Conservation (phyloP, 2,797 vertebrate species). For the Rachycentron canadum region DNA sequence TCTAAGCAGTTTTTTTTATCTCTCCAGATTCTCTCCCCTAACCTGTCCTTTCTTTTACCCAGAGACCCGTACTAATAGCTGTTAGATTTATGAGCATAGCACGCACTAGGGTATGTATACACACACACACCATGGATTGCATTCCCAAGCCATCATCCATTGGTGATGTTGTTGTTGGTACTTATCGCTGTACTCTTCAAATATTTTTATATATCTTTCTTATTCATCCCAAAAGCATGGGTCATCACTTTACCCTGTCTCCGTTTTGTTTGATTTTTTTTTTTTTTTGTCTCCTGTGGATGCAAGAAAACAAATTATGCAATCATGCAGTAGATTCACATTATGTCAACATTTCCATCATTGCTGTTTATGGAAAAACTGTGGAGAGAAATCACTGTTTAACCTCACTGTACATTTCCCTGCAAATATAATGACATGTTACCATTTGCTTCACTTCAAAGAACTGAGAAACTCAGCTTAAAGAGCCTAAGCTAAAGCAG, state of each 20-base stretch:
- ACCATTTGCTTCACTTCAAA: neutral
- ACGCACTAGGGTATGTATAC: slow-evolving; percentile 94
- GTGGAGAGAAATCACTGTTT: neutral
- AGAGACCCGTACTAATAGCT: slow-evolving; percentile 97
- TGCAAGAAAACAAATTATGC: slow-evolving; percentile 25
- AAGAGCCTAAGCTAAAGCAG: neutral
- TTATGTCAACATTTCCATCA: slow-evolving; percentile 6
- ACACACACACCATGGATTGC: slow-evolving; percentile 42
- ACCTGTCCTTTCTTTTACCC: slow-evolving; percentile 89
- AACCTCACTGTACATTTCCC: neutral
- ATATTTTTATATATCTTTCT: slow-evolving; percentile 24
- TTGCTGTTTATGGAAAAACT: neutral
- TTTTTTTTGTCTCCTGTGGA: slow-evolving; percentile 23
- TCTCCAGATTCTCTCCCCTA: slow-evolving; percentile 81
- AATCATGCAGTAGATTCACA: slow-evolving; percentile 27
- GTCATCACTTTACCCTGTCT: slow-evolving; percentile 3
- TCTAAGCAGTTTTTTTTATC: slow-evolving; percentile 86
- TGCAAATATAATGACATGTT: neutral
- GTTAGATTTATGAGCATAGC: slow-evolving; percentile 98
- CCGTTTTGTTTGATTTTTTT: neutral
- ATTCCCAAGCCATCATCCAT: slow-evolving; percentile 53
- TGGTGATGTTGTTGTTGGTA: slow-evolving; percentile 63
- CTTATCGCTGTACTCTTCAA: slow-evolving; percentile 37
- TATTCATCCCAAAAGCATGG: slow-evolving; percentile 54
- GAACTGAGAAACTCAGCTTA: neutral